Conservation (phyloP, 2,797 vertebrate species). For the Tauraco hartlaubi region DNA sequence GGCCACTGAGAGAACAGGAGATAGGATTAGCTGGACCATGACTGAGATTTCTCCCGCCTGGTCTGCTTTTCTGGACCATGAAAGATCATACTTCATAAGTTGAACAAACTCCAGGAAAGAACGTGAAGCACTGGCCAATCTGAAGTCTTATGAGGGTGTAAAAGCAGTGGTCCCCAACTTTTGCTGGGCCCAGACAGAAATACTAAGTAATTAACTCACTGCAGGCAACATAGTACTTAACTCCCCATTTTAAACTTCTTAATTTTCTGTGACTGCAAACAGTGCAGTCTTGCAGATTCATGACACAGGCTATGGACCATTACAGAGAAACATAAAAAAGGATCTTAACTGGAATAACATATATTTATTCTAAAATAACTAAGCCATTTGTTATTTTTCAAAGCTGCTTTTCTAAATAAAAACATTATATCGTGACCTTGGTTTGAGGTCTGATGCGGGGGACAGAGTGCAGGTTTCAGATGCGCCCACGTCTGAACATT, state of each 20-base stretch:
- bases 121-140: not conserved
- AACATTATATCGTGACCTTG: not conserved
- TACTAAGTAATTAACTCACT: not conserved
- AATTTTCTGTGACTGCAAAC: not conserved
- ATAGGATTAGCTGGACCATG: not conserved
- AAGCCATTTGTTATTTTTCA: not conserved
- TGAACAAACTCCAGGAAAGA: not conserved
- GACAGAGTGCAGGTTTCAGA: constrained; percentile 17
- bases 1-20: not conserved
- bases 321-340: not conserved
- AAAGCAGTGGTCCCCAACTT: not conserved
- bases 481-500: not conserved
- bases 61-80: not conserved
- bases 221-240: not conserved
- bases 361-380: constrained; percentile 4
- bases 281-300: not conserved
- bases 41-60: not conserved
- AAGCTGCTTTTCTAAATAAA: constrained; percentile 29
- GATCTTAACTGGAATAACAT: not conserved
- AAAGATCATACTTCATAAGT: not conserved
- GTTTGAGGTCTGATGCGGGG: not conserved
- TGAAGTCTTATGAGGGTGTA: not conserved
- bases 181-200: not conserved
- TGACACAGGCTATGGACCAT: not conserved
- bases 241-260: not conserved